Base-by-base conservation (phyloP, 2,113 vertebrate species). In the Tragelaphus imberbis region DNA sequence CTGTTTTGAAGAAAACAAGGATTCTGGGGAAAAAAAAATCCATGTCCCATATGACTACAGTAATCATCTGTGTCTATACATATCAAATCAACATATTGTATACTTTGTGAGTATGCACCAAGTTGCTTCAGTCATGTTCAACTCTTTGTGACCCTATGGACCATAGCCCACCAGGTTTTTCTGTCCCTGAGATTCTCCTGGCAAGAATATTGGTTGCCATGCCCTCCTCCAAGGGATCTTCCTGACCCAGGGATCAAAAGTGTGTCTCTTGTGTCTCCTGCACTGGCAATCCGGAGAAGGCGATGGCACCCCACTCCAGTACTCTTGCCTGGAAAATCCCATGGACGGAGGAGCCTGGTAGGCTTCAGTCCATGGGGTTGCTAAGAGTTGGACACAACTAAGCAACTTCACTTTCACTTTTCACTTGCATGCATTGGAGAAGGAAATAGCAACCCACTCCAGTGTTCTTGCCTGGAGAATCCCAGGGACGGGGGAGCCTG, bases 341-440 rank as follows among this genome's bases (percentile, higher is more conserved):
- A 63, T 7, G 61, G 61, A 0, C 0, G 1, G 28, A 33, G 30
- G 3, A 63, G 28, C 61, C 61, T 63, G 61, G 13, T 63, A 0
- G 61, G 13, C 61, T 63, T 6, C 13, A 30, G 61, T 63, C 61
- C 61, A 15, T 63, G 28, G 28, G 28, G 28, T 63, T 0, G 2
- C 28, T 1, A 63, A 30, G 61, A 63, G 28, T 3, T 7, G 28
- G 61, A 63, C 28, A 63, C 12, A 3, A 30, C 61, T 63, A 28
- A 63, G 61, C 61, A 15, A 63, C 61, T 63, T 63, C 6, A 30
- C 2, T 63, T 61, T 63, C 6, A 6, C 5, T 63, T 63, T 63
- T 63, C 61, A 63, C 28, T 63, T 61, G 15, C 59, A 63, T 15
- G 28, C 6, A 63, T 7, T 63, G 61, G 61, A 63, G 61, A 63